A percentile compares a stretch with the other conserved stretches of the same genome.
Evolutionary conservation across 2,797 vertebrate genomes (phyloP).

Genomic region (Aphelocoma californica): DNA sequence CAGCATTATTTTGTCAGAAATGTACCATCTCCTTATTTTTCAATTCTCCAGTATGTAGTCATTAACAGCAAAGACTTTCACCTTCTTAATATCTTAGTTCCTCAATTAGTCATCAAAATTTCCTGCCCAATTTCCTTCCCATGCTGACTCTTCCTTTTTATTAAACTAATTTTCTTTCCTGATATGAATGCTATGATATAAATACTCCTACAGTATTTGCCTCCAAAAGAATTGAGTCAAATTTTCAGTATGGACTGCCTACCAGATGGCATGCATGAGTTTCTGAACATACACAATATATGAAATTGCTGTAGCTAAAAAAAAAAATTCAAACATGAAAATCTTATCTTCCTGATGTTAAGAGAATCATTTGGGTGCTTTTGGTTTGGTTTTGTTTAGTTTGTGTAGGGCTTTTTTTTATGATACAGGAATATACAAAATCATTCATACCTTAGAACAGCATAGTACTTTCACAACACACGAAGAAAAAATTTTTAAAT

Average conservation of each 20-base stretch:
- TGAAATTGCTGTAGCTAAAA: background rate
- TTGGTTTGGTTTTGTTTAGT: background rate
- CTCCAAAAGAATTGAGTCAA: background rate
- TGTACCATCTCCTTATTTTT: background rate
- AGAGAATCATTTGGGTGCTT: accelerated
- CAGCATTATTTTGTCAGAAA: background rate
- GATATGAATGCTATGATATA: background rate
- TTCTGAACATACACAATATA: background rate
- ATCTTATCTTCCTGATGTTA: background rate
- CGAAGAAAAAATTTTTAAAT: background rate
- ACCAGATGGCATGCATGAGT: background rate
- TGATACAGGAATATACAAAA: background rate
- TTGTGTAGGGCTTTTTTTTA: background rate
- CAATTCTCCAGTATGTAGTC: background rate
- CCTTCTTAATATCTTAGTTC: background rate
- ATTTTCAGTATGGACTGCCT: background rate
- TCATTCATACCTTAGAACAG: background rate
- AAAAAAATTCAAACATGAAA: background rate
- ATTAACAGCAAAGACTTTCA: background rate
- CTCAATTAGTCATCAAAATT: background rate
- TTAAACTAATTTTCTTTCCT: background rate
- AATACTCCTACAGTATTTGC: background rate
- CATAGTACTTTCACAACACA: background rate
- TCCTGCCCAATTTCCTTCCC: background rate
- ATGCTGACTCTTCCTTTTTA: background rate